Evolutionary conservation across 2,113 vertebrate genomes (phyloP).

Genomic region (Mirza zaza): DNA sequence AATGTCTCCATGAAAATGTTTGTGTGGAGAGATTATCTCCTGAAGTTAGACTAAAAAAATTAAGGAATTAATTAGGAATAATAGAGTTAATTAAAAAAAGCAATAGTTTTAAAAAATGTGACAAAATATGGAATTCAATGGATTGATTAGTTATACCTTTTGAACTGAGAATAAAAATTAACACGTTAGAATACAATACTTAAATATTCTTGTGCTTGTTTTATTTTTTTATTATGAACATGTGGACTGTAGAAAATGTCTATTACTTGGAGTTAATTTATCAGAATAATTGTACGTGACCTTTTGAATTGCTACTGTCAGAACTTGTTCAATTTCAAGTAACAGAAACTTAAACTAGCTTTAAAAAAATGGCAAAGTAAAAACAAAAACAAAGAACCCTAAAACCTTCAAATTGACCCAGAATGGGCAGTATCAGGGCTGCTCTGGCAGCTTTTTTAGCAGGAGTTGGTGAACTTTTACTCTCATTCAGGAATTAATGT

Average conservation of each 20-base stretch:
- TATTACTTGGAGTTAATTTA: conserved; percentile 19
- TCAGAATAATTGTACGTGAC: neutral
- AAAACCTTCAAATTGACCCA: neutral
- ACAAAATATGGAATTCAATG: neutral
- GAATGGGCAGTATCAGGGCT: neutral
- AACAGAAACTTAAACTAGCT: neutral
- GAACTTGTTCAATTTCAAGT: conserved; percentile 18
- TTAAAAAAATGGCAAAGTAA: neutral
- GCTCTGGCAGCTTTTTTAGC: neutral
- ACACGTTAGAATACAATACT: neutral
- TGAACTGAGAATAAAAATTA: neutral
- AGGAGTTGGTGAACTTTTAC: neutral
- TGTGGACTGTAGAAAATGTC: neutral
- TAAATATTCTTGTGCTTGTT: neutral
- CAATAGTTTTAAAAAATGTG: neutral
- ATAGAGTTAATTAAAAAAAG: conserved; percentile 5
- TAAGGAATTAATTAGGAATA: neutral
- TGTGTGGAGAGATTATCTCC: neutral
- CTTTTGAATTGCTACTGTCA: neutral
- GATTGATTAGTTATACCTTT: conserved; percentile 10
- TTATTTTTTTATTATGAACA: neutral
- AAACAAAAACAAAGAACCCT: neutral
- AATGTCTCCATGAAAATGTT: conserved; percentile 57
- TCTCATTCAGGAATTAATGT: neutral
- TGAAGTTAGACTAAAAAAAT: conserved; percentile 38